These are phyloP conservation scores for Eupsilia transversa DNA, from an alignment of 2,888 invertebrate genomes.

Conservation along the genomic window DNA sequence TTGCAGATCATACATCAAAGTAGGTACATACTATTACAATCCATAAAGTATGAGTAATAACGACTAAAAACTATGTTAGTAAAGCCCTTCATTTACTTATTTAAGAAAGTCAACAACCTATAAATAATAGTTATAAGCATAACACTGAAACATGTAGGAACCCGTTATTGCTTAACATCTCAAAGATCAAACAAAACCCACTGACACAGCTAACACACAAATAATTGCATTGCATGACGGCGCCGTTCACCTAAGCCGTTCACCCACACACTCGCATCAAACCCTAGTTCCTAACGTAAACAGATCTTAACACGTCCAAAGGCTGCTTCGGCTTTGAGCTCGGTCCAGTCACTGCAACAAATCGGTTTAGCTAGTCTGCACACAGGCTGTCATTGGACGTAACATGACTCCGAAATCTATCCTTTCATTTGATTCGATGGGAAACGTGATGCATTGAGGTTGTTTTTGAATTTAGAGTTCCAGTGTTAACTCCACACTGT, in stretches of 20 bases:
- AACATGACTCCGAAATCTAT: slow-evolving; percentile 50
- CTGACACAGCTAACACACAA: slow-evolving; percentile 16
- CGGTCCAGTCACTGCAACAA: slow-evolving; percentile 40
- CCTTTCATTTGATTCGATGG: slow-evolving; percentile 29
- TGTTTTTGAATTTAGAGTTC: slow-evolving; percentile 17
- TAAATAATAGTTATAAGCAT: background rate
- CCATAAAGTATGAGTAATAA: too few relatives aligned
- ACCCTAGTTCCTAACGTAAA: slow-evolving; percentile 35
- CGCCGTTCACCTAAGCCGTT: background rate
- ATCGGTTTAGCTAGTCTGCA: slow-evolving; percentile 54
- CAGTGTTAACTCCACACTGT: too few relatives aligned
- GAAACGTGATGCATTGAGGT: slow-evolving; percentile 21
- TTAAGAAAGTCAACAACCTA: background rate
- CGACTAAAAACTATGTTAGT: too few relatives aligned
- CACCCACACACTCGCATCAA: slow-evolving; percentile 17
- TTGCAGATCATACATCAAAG: too few relatives aligned
- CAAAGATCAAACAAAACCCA: slow-evolving; percentile 18
- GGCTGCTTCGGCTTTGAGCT: slow-evolving; percentile 53
- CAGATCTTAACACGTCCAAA: slow-evolving; percentile 56
- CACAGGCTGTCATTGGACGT: slow-evolving; percentile 33
- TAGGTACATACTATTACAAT: too few relatives aligned
- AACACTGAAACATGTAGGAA: background rate
- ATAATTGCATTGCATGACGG: slow-evolving; percentile 38
- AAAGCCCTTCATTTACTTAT: background rate
- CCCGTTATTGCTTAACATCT: background rate